Evolutionary conservation across 92 coral and sea anemone species (phyloP).

Genomic region (Epizoanthus stellaris): DNA sequence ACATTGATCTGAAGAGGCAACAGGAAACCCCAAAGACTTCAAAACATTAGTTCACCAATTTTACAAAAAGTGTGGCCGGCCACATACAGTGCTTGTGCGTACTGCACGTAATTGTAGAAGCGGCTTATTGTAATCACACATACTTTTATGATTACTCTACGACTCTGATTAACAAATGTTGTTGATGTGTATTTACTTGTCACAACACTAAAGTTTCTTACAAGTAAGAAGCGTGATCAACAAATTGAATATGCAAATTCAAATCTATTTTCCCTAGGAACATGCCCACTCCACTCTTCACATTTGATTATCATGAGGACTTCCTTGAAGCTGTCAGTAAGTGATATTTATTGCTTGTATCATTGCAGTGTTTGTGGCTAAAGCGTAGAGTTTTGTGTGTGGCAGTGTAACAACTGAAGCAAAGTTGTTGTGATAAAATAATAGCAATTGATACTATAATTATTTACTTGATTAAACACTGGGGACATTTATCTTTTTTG

Average conservation of each 20-base stretch:
- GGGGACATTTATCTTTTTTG: no score
- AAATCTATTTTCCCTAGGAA: slow-evolving; percentile 60
- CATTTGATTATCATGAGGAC: slow-evolving; percentile 88
- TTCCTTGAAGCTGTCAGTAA: slow-evolving; percentile 96
- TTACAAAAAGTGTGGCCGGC: no score
- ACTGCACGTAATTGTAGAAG: neutral
- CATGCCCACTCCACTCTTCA: slow-evolving; percentile 93
- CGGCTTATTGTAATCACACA: neutral
- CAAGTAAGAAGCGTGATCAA: neutral
- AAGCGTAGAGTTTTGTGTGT: neutral
- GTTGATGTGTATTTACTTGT: neutral
- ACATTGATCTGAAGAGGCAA: no score
- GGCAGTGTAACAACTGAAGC: neutral
- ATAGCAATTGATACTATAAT: neutral
- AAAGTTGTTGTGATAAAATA: neutral
- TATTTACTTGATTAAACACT: neutral
- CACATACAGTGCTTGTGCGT: no score
- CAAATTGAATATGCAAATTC: neutral
- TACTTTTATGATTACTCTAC: neutral
- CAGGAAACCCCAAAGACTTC: no score
- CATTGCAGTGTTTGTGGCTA: neutral
- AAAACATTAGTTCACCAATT: no score
- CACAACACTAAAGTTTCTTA: no score
- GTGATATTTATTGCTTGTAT: slow-evolving; percentile 27
- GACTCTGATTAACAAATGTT: no score